Evolutionary conservation across 2,888 invertebrate genomes (phyloP), one percentile per base, ranked within the genome.

Genomic region (Drosophila sordidapex): DNA sequence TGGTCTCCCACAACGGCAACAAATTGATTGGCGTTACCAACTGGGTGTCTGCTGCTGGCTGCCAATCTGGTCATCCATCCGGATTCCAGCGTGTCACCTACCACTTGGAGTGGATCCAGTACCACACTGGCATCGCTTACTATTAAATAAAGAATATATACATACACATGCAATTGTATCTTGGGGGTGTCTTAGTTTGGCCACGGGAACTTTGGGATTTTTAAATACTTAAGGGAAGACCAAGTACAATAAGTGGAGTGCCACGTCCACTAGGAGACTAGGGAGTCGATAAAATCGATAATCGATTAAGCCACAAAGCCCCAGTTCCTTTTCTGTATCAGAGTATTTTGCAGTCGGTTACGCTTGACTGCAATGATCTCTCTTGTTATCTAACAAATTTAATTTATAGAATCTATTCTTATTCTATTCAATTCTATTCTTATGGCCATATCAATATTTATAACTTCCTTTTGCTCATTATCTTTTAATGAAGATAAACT

Each of bases 11-110:
- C n/a, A 72, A 79, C 5, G 71, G 76, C 29, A 79, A 69, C 60
- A 69, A 64, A 18, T 51, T 90, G 27, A 70, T 90, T 35, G 90
- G 90, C 25, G 77, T 90, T n/a, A 83, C 81, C 1, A 67, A 76
- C 15, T 36, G 35, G 7, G 61, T 33, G 87, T 82, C 21, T 83
- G 79, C 79, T 38, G 52, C 70, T 2, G 82, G 80, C 38, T 90
- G 90, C 61, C 80, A 87, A 27, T 67, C 60, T 33, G 83, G 82
- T 5, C 71, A 57, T 27, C 91, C 91, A 43, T 76, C 82, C 64
- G 90, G 82, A 35, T 90, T 90, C 76, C 81, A 81, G 40, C 90
- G 90, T 43, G 68, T 89, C 40, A 85, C 87, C 61, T 82, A 75
- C 46, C 85, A 87, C 61, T 54, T 89, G 66, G 80, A 76, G 53